Percentiles rank a stretch among this genome's conserved stretches.
Evolutionary conservation across 1,140 invertebrate species (phyloP).

Genomic region (Lepidurus arcticus): DNA sequence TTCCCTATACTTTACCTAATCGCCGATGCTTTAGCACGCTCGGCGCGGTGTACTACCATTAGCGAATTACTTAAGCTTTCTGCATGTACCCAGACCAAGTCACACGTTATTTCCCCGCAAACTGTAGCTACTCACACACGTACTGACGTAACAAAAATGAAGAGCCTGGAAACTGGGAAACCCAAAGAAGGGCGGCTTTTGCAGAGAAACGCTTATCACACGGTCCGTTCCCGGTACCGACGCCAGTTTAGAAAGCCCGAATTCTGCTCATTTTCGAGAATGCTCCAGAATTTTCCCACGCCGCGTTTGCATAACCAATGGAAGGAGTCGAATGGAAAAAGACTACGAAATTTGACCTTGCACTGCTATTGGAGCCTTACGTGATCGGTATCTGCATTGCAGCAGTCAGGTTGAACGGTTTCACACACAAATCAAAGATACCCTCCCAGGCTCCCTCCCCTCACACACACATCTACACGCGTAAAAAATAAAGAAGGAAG

Average conservation of each 20-base stretch:
- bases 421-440: conserved; percentile 11
- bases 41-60: background rate
- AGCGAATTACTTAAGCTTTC: background rate
- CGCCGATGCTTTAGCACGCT: background rate
- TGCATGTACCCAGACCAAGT: background rate
- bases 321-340: background rate
- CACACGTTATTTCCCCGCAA: background rate
- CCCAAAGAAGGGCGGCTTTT: background rate
- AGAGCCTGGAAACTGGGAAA: background rate
- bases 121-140: background rate
- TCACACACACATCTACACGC: background rate
- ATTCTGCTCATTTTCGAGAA: background rate
- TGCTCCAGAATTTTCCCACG: background rate
- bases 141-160: background rate
- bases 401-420: background rate
- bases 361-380: background rate
- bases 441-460: background rate
- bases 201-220: background rate
- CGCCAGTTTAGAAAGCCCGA: background rate
- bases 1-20: background rate
- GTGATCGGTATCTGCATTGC: conserved; percentile 14
- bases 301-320: background rate
- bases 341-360: background rate
- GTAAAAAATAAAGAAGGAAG: background rate
- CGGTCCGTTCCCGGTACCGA: background rate